A percentile compares a stretch with the other conserved stretches of the same genome.
phyloP scores from a whole-genome alignment of 2,113 vertebrate species.

The Calyptommatus sinebrachiatus region DNA sequence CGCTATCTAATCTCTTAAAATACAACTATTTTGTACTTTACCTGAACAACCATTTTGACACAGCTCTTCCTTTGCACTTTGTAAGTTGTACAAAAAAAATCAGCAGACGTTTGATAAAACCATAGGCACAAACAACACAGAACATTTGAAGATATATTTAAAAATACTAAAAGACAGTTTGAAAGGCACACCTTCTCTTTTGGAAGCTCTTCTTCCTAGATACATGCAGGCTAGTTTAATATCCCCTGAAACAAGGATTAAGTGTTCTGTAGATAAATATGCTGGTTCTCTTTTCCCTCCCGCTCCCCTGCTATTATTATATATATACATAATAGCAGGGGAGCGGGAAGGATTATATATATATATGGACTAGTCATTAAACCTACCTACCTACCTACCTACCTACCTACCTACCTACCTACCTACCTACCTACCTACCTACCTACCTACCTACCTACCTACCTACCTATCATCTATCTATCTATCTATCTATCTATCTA shows the following conservation, averaged over 20 bases:
- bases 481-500: no score
- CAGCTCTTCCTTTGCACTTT: not conserved
- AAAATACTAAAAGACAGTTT: not conserved
- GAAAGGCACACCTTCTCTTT: not conserved
- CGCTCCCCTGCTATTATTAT: not conserved
- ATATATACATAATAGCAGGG: no score
- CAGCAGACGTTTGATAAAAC: no score
- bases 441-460: no score
- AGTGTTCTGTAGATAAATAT: not conserved
- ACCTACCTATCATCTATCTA: no score
- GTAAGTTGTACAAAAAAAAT: not conserved
- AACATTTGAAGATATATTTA: not conserved
- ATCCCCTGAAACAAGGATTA: not conserved
- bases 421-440: no score
- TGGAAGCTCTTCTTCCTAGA: not conserved
- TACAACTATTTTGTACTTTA: no score
- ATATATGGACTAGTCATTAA: no score
- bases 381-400: no score
- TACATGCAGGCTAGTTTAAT: not conserved
- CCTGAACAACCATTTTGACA: not conserved
- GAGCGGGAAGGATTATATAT: no score
- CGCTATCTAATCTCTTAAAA: no score
- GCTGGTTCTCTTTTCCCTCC: not conserved
- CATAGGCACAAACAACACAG: not conserved
- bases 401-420: no score